phyloP scores from a whole-genome alignment of 2,888 invertebrate genomes.

The Dolichopus griseipennis region DNA sequence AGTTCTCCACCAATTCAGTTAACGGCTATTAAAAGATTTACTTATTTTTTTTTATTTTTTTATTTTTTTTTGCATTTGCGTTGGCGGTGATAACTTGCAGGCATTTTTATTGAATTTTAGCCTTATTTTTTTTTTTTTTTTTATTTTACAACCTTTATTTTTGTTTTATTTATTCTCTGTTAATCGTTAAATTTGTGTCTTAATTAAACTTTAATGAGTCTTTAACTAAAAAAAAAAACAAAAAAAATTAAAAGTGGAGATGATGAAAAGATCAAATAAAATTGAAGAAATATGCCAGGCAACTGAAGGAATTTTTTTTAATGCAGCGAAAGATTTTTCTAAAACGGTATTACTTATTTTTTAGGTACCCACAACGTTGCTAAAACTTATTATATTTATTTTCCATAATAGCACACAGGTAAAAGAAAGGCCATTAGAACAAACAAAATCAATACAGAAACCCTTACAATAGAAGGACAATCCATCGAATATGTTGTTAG shows the following conservation, averaged over 20 bases:
- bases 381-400: too few species aligned
- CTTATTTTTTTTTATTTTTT: too few species aligned
- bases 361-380: too few species aligned
- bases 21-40: neutral
- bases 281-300: too few species aligned
- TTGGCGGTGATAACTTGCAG: neutral
- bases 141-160: neutral
- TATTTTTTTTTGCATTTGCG: neutral
- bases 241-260: neutral
- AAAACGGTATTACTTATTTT: too few species aligned
- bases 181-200: slow-evolving; percentile 6
- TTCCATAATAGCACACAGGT: too few species aligned
- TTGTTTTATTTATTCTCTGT: neutral
- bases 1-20: neutral
- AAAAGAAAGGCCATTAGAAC: too few species aligned
- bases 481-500: too few species aligned
- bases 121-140: neutral
- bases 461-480: too few species aligned
- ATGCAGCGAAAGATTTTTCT: too few species aligned
- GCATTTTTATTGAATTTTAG: neutral
- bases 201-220: slow-evolving; percentile 6
- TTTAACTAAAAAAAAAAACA: neutral
- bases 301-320: too few species aligned
- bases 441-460: too few species aligned
- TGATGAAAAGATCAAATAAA: neutral